Evolutionary conservation across 2,113 vertebrate genomes (phyloP).

Genomic region (Corvus moneduloides): DNA sequence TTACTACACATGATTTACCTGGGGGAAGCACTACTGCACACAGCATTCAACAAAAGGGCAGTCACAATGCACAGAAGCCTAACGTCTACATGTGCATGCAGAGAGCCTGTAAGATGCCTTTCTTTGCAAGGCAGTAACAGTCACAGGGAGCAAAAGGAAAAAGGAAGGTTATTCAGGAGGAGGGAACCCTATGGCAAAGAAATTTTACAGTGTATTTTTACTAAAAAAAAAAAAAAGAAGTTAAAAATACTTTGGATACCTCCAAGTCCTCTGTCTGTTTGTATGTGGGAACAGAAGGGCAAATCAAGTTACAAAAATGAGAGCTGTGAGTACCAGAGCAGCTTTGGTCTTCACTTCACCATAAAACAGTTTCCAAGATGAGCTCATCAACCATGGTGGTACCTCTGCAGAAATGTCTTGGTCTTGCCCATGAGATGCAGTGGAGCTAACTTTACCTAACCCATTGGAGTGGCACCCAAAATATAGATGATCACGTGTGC

Average conservation of each 20-base stretch:
- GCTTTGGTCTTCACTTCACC: background rate
- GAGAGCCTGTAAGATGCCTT: background rate
- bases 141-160: background rate
- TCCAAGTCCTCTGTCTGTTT: background rate
- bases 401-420: background rate
- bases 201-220: background rate
- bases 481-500: rapidly evolving
- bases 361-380: background rate
- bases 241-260: background rate
- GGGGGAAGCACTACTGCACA: background rate
- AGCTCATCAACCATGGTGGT: background rate
- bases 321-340: background rate
- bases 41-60: background rate
- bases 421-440: background rate
- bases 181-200: background rate
- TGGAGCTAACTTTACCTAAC: background rate
- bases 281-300: background rate
- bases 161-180: background rate
- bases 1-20: background rate
- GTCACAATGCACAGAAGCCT: background rate
- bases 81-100: background rate
- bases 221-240: background rate
- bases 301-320: background rate
- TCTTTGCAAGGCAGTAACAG: background rate
- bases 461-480: background rate